phyloP scores from a whole-genome alignment of 2,113 vertebrate genomes.

The Ictidomys tridecemlineatus region DNA sequence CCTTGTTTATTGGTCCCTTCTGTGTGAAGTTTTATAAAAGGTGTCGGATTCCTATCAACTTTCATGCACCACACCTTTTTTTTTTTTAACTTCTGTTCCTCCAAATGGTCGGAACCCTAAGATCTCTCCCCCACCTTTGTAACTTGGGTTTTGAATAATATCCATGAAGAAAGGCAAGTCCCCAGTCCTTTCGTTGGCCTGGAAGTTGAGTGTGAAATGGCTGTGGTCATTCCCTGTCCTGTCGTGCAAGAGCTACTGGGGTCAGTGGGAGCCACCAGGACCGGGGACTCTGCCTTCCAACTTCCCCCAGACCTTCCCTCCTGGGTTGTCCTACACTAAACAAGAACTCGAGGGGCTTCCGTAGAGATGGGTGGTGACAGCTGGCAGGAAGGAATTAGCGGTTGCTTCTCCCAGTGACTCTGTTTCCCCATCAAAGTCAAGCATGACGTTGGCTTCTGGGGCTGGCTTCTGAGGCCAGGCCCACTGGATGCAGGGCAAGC shows the following conservation, averaged over 20 bases:
- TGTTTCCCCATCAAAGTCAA: not conserved
- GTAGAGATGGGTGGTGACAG: not conserved
- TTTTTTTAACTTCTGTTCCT: not conserved
- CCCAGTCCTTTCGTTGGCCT: not conserved
- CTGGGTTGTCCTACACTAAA: too few species aligned
- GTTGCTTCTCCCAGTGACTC: not conserved
- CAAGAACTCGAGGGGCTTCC: not conserved
- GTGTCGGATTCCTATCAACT: not conserved
- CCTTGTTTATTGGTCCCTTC: not conserved
- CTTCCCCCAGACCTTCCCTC: not conserved
- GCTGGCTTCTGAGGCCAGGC: not conserved
- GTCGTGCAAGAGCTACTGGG: not conserved
- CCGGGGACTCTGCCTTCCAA: not conserved
- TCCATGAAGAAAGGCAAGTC: not conserved
- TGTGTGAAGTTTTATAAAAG: not conserved
- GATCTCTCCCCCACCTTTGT: not conserved
- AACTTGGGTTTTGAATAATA: not conserved
- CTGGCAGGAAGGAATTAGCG: not conserved
- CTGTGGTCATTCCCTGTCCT: not conserved
- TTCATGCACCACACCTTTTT: not conserved
- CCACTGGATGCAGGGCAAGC: not conserved
- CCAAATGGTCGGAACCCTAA: not conserved
- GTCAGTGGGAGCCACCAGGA: not conserved
- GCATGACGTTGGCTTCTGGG: not conserved
- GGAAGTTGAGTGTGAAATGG: not conserved